Conservation (phyloP, 2,113 vertebrate genomes). For the Brachirus orientalis region DNA sequence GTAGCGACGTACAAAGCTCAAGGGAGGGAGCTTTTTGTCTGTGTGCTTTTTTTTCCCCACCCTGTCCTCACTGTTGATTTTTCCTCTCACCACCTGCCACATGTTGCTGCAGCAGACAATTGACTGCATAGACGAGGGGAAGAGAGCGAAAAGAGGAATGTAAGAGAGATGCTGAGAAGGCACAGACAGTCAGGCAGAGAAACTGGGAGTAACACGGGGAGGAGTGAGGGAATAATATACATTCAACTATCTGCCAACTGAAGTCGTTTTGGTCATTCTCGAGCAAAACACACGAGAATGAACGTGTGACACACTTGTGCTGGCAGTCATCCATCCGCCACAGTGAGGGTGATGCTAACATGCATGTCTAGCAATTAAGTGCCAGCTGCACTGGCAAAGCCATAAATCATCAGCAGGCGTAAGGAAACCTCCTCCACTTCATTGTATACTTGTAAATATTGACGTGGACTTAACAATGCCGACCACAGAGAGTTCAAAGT, state of each 20-base stretch:
- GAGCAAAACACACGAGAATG: slow-evolving; percentile 19
- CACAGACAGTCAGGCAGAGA: slow-evolving; percentile 23
- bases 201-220: slow-evolving; percentile 12
- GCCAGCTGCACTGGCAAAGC: slow-evolving; percentile 34
- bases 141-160: slow-evolving; percentile 30
- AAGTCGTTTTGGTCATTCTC: too few species aligned
- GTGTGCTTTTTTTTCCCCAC: slow-evolving; percentile 29
- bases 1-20: slow-evolving; percentile 55
- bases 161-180: slow-evolving; percentile 1
- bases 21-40: slow-evolving; percentile 55
- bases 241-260: too few species aligned
- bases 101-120: slow-evolving; percentile 73
- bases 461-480: slow-evolving; percentile 54
- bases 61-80: slow-evolving; percentile 25
- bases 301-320: slow-evolving; percentile 46
- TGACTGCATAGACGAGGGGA: slow-evolving; percentile 22
- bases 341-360: slow-evolving; percentile 69
- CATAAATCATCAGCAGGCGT: slow-evolving; percentile 66
- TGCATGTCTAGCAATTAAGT: slow-evolving; percentile 68
- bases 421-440: slow-evolving; percentile 54
- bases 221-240: slow-evolving; percentile 32
- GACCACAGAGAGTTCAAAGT: slow-evolving; percentile 39
- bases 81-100: slow-evolving; percentile 69
- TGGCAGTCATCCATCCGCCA: slow-evolving; percentile 71
- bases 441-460: slow-evolving; percentile 72